These are phyloP conservation scores for Agriopis marginaria DNA, from an alignment of 2,888 invertebrate species.

Conservation along the genomic window DNA sequence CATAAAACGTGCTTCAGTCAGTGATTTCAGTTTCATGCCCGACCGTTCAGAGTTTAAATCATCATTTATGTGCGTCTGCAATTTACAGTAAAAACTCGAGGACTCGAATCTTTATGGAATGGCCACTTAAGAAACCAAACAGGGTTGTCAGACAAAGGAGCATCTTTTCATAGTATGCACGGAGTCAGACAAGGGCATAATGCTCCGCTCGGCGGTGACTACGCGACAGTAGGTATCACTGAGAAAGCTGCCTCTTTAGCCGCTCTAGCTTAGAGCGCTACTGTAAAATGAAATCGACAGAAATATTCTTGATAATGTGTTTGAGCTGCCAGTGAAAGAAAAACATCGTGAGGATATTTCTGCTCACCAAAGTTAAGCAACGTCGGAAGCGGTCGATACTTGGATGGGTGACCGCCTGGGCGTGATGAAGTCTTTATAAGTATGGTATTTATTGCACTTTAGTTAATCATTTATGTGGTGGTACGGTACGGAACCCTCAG, in stretches of 20 bases:
- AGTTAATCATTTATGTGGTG: no score
- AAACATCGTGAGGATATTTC: no score
- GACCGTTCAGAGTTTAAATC: background rate
- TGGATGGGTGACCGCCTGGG: no score
- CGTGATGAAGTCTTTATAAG: no score
- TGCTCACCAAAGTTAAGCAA: no score
- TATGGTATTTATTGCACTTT: no score
- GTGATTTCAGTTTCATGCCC: background rate
- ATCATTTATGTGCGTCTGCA: slow-evolving; percentile 4
- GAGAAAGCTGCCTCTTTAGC: slow-evolving; percentile 52
- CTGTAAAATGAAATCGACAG: background rate
- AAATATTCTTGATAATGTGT: no score
- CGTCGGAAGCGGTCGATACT: no score
- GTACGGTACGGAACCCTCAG: no score
- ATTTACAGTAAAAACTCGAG: slow-evolving; percentile 19
- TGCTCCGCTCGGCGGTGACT: slow-evolving; percentile 39
- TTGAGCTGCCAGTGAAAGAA: no score
- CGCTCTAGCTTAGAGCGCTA: slow-evolving; percentile 29
- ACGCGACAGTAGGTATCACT: slow-evolving; percentile 41
- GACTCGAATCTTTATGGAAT: slow-evolving; percentile 8
- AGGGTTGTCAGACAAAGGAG: slow-evolving; percentile 39
- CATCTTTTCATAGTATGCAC: slow-evolving; percentile 47
- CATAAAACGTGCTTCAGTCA: background rate
- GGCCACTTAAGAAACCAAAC: slow-evolving; percentile 34
- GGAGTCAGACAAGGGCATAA: slow-evolving; percentile 45